A percentile compares a stretch with the other conserved stretches of the same genome.
Evolutionary conservation across 2,888 invertebrate genomes (phyloP).

Genomic region (Nemapogon koenigi): DNA sequence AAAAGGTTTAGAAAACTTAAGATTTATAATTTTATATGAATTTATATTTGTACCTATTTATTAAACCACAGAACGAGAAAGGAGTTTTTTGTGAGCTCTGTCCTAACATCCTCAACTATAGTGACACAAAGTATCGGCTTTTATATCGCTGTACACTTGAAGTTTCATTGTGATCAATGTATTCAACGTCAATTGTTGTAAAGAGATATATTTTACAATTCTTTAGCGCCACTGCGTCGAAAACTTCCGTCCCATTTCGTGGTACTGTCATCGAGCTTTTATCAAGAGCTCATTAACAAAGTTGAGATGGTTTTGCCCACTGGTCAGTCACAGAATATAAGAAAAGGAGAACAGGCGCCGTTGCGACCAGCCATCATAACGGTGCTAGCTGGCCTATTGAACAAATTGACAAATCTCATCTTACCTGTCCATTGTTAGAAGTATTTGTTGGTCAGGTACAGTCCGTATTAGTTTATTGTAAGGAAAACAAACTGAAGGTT

Average conservation of each 20-base stretch:
- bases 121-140: no score
- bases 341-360: constrained; percentile 42
- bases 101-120: no score
- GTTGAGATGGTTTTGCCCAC: constrained; percentile 5
- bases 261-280: constrained; percentile 1
- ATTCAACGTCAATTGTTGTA: no score
- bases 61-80: no score
- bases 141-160: no score
- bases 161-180: no score
- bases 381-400: constrained; percentile 26
- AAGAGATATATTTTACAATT: no score
- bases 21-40: no score
- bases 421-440: constrained; percentile 38
- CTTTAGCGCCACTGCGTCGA: constrained; percentile 3
- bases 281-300: constrained; percentile 20
- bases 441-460: constrained; percentile 7
- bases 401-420: constrained; percentile 25
- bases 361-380: constrained; percentile 42
- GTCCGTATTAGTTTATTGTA: constrained; percentile 26
- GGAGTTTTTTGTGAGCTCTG: no score
- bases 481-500: constrained; percentile 30
- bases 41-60: no score
- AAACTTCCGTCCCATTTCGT: constrained; percentile 5
- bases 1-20: no score
- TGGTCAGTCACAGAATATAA: neutral